phyloP scores from a whole-genome alignment of 2,888 invertebrate genomes.

The Galerucella pusilla region DNA sequence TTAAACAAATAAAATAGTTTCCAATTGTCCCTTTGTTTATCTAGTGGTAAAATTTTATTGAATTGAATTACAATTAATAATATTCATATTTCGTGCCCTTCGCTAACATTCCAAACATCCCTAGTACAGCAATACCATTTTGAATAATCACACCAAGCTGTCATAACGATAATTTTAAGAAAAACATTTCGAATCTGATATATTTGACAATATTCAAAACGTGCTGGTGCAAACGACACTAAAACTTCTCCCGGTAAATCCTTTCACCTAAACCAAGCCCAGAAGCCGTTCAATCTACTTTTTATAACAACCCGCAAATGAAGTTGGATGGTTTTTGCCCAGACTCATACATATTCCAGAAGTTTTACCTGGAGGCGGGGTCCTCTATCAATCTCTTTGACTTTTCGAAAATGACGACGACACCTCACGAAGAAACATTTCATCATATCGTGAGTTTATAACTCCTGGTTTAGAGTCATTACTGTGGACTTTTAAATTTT shows the following conservation, averaged over 20 bases:
- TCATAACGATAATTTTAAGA: background rate
- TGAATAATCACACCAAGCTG: too few species aligned
- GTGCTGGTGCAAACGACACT: conserved; percentile 20
- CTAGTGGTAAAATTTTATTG: background rate
- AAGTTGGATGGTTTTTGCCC: conserved; percentile 29
- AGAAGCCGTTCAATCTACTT: conserved; percentile 27
- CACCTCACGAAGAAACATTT: conserved; percentile 22
- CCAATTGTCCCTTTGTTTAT: background rate
- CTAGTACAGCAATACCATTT: too few species aligned
- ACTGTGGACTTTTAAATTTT: background rate
- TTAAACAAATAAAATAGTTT: background rate
- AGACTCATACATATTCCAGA: conserved; percentile 33
- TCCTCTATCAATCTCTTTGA: conserved; percentile 28
- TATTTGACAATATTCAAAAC: background rate
- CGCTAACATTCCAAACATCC: too few species aligned
- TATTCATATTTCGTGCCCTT: too few species aligned
- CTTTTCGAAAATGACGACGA: conserved; percentile 27
- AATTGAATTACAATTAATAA: too few species aligned
- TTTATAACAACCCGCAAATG: conserved; percentile 25
- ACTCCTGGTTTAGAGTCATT: background rate
- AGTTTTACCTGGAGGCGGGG: conserved; percentile 33
- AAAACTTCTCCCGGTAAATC: conserved; percentile 13
- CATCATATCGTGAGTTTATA: conserved; percentile 2
- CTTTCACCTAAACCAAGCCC: conserved; percentile 18
- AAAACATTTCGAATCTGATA: background rate